phyloP scores from a whole-genome alignment of 2,797 vertebrate genomes.

The Liparis tanakae region DNA sequence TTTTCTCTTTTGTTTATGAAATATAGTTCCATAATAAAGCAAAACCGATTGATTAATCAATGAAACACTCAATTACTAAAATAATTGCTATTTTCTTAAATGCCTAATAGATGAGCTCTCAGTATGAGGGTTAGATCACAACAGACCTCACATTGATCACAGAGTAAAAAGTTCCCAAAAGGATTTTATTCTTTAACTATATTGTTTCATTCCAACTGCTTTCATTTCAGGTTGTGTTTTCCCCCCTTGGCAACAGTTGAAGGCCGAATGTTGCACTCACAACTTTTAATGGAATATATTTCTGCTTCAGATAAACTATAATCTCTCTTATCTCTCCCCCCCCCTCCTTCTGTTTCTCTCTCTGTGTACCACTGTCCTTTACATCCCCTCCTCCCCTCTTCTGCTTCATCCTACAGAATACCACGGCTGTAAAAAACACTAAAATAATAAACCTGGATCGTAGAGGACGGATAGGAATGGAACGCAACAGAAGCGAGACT shows the following conservation, averaged over 20 bases:
- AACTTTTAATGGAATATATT: slow-evolving; percentile 56
- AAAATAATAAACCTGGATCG: slow-evolving; percentile 53
- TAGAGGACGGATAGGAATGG: slow-evolving; percentile 76
- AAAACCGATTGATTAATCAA: background rate
- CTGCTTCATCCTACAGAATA: slow-evolving; percentile 63
- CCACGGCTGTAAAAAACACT: slow-evolving; percentile 1
- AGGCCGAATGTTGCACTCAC: slow-evolving; percentile 42
- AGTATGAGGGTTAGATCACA: background rate
- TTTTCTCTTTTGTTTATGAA: background rate
- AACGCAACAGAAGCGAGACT: slow-evolving; percentile 82
- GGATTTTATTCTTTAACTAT: no score
- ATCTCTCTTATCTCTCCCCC: slow-evolving; percentile 54
- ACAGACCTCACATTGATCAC: no score
- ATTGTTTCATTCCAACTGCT: background rate
- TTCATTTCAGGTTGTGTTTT: slow-evolving; percentile 35
- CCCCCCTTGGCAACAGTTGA: slow-evolving; percentile 43
- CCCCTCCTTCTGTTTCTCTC: slow-evolving; percentile 18
- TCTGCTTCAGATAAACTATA: slow-evolving; percentile 58
- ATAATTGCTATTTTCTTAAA: background rate
- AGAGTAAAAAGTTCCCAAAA: no score
- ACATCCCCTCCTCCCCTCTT: slow-evolving; percentile 35
- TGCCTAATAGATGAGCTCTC: slow-evolving; percentile 8
- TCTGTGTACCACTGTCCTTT: slow-evolving; percentile 26
- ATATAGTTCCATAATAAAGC: background rate
- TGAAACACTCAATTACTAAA: background rate